phyloP scores from a whole-genome alignment of 2,888 invertebrate species.

The Tiphia femorata region DNA sequence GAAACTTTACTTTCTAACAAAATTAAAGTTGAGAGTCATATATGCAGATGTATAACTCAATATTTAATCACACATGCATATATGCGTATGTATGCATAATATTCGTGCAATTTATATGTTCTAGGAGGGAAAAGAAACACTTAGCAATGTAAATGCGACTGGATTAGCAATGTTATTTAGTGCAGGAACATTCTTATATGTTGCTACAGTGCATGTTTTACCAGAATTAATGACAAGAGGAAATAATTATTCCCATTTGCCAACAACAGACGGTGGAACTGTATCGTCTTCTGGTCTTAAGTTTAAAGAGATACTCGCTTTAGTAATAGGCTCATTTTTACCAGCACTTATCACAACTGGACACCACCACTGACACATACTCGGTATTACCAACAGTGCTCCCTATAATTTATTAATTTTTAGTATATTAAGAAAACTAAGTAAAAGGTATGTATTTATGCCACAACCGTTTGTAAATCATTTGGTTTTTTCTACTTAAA shows the following conservation, averaged over 20 bases:
- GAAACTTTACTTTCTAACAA: too few relatives aligned
- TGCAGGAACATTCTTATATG: conserved; percentile 98
- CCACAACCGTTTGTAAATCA: too few relatives aligned
- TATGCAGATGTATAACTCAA: too few relatives aligned
- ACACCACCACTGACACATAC: conserved; percentile 78
- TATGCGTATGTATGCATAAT: too few relatives aligned
- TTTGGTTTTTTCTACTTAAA: too few relatives aligned
- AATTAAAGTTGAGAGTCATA: too few relatives aligned
- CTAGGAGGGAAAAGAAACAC: conserved; percentile 90
- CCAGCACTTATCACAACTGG: conserved; percentile 93
- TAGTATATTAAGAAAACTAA: too few relatives aligned
- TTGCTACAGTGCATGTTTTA: conserved; percentile 97
- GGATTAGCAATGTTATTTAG: conserved; percentile 98
- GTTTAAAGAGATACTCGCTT: conserved; percentile 82
- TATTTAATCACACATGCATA: too few relatives aligned
- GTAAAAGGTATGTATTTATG: too few relatives aligned
- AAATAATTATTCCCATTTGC: conserved; percentile 67
- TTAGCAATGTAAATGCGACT: conserved; percentile 92
- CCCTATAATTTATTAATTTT: background rate
- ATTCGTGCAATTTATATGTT: conserved; percentile 51
- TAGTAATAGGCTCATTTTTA: conserved; percentile 88
- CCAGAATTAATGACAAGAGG: conserved; percentile 87
- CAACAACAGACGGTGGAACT: conserved; percentile 63
- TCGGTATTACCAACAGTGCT: background rate
- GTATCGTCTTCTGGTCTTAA: conserved; percentile 74